Evolutionary conservation across 2,888 invertebrate genomes (phyloP), one percentile per base, ranked within the genome.

Genomic region (Pristionchus entomophagus): DNA sequence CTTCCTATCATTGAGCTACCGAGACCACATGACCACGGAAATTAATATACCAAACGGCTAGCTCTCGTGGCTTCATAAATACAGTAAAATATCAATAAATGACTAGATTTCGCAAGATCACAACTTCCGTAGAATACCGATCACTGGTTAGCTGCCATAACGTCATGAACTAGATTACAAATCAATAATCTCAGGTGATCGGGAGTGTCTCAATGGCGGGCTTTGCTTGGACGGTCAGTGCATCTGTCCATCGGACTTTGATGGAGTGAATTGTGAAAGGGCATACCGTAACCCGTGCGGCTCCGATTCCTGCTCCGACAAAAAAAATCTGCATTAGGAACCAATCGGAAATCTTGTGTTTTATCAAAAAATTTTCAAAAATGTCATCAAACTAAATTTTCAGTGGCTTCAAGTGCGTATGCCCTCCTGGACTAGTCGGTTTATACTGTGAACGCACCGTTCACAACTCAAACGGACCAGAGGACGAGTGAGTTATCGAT

Each of bases 401-500:
- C 87, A 97, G 98, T 92, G 97, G 97, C 0, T 97, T 97, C 94
- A 97, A 97, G 0, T 97, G 97, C 94, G 96, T 96, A 0, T 97
- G 97, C 91, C 96, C 96, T 0, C 95, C 96, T 3, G 97, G 97
- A 0, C 97, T 97, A 94, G 97, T 96, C 19, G 97, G 97, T 26
- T 97, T 97, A 92, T 95, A 97, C 62, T 99, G 98, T 94, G 97
- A 98, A 94, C 96, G 96, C 0, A 97, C 98, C 94, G 96, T 97
- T 91, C 98, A 99, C 94, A 96, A 96, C n/a, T n/a, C n/a, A 88
- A 97, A 97, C 0, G 99, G 99, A 94, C 97, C 99, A 94, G 97
- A 96, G 92, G 97, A 96, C 5, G 98, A 97, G 92, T 99, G 99
- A 94, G 97, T 97, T 93, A 99, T 97, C 97, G 99, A 99, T 92